phyloP scores from a whole-genome alignment of 1,140 invertebrate species.

The Saxidomus purpurata region DNA sequence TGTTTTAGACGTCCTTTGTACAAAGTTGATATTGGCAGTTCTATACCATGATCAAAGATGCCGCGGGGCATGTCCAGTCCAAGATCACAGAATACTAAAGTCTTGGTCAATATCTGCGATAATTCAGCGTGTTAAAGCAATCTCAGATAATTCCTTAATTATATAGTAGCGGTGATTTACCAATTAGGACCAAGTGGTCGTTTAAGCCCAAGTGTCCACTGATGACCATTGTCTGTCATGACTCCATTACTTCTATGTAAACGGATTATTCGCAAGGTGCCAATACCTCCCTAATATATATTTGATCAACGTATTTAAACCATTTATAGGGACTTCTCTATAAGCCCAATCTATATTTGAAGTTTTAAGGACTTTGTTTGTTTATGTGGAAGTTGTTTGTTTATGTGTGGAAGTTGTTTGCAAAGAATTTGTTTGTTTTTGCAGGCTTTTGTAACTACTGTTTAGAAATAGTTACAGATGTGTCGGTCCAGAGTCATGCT shows the following conservation, averaged over 20 bases:
- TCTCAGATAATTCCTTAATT: conserved; percentile 19
- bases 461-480: too few species aligned
- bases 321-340: neutral
- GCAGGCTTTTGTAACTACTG: too few species aligned
- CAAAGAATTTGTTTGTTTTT: too few species aligned
- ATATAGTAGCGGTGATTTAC: neutral
- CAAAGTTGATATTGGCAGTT: too few species aligned
- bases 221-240: neutral
- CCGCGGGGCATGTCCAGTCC: neutral
- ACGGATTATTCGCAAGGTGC: neutral
- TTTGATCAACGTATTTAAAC: conserved; percentile 2
- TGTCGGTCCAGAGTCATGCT: too few species aligned
- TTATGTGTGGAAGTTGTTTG: neutral
- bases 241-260: neutral
- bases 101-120: neutral
- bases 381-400: too few species aligned
- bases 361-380: too few species aligned
- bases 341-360: too few species aligned
- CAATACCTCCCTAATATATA: neutral
- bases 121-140: neutral
- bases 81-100: neutral
- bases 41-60: neutral
- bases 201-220: neutral
- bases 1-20: too few species aligned
- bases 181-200: conserved; percentile 6